Evolutionary conservation across 2,888 invertebrate genomes (phyloP).

Genomic region (Allophyes oxyacanthae): DNA sequence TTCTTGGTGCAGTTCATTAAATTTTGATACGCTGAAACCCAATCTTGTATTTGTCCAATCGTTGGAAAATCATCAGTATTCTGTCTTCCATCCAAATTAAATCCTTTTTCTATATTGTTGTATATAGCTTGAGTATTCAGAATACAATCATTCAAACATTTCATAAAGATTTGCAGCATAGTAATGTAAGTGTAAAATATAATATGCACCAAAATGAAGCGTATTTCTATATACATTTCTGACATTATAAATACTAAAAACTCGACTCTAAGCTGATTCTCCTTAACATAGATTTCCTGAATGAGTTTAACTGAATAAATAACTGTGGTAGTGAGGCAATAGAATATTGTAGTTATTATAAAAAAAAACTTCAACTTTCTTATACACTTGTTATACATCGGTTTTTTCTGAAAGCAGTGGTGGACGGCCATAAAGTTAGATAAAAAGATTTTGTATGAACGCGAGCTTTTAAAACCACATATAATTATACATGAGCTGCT

Average conservation of each 20-base stretch:
- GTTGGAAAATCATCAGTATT: slow-evolving; percentile 3
- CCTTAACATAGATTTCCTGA: background rate
- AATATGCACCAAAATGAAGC: slow-evolving; percentile 14
- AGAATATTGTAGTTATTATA: background rate
- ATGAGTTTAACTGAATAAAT: background rate
- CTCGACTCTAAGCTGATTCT: background rate
- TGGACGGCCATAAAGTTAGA: slow-evolving; percentile 12
- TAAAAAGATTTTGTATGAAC: slow-evolving; percentile 4
- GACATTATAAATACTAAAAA: background rate
- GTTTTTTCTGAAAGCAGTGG: background rate
- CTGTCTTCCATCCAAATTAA: too few species aligned
- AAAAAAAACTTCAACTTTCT: slow-evolving; percentile 10
- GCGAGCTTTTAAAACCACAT: slow-evolving; percentile 15
- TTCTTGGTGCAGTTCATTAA: slow-evolving; percentile 19
- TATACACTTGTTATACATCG: background rate
- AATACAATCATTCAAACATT: slow-evolving; percentile 2
- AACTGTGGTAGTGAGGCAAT: background rate
- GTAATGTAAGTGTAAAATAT: slow-evolving; percentile 7
- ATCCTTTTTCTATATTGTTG: too few species aligned
- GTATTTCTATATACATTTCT: background rate
- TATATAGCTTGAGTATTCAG: too few species aligned
- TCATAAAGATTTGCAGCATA: slow-evolving; percentile 2
- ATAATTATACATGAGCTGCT: slow-evolving; percentile 1
- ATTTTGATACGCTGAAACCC: too few species aligned
- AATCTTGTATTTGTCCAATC: slow-evolving; percentile 7